phyloP scores from a whole-genome alignment of 2,888 invertebrate species.

The Ommatoiulus sabulosus region DNA sequence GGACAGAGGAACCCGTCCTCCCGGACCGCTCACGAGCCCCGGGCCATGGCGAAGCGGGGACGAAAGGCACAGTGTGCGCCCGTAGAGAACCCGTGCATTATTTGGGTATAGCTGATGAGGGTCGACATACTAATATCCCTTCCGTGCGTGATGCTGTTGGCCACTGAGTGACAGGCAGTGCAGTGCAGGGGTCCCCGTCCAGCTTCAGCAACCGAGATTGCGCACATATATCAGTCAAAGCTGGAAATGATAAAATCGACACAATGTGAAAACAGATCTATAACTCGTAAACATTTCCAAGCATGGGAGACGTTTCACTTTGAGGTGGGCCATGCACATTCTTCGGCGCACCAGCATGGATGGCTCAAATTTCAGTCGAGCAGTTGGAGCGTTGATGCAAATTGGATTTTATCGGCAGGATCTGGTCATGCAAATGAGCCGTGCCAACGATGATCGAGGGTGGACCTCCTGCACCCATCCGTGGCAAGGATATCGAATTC shows the following conservation, averaged over 20 bases:
- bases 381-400: neutral
- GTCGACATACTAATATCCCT: slow-evolving; percentile 27
- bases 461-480: neutral
- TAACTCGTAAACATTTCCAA: neutral
- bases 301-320: neutral
- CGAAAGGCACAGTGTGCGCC: neutral
- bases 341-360: slow-evolving; percentile 20
- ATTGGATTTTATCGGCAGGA: neutral
- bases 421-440: slow-evolving; percentile 14
- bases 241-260: slow-evolving; percentile 10
- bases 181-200: slow-evolving; percentile 20
- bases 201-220: slow-evolving; percentile 36
- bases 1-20: neutral
- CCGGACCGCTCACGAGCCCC: neutral
- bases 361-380: neutral
- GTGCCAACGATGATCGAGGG: neutral
- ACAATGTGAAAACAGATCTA: slow-evolving; percentile 37
- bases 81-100: neutral
- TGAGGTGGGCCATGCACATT: slow-evolving; percentile 15
- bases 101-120: neutral
- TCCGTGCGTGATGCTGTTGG: neutral
- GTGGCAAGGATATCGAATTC: slow-evolving; percentile 13
- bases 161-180: slow-evolving; percentile 13
- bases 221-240: slow-evolving; percentile 32
- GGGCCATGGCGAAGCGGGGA: neutral